Conservation (phyloP, 2,888 invertebrate species). For the Archaeoteleia sp. region DNA sequence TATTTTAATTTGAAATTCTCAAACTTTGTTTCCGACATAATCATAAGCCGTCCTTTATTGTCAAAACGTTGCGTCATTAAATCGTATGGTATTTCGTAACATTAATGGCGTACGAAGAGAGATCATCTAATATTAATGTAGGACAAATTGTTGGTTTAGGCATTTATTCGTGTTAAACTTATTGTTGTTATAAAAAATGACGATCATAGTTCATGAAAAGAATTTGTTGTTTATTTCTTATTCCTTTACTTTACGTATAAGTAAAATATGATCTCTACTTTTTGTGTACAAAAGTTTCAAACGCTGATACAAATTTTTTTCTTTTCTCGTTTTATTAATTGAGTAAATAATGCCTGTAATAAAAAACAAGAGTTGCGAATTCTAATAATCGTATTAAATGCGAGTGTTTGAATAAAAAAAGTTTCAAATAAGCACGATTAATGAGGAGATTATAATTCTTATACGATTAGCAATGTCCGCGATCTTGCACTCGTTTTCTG, state of each 20-base stretch:
- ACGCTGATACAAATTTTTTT: too few relatives aligned
- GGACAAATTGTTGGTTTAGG: conserved; percentile 13
- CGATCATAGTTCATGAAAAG: not conserved
- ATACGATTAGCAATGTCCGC: conserved; percentile 83
- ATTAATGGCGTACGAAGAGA: conserved; percentile 9
- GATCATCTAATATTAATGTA: not conserved
- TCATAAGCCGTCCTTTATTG: too few relatives aligned
- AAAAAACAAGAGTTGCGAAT: too few relatives aligned
- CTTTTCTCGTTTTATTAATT: too few relatives aligned
- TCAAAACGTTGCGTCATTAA: not conserved
- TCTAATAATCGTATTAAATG: too few relatives aligned
- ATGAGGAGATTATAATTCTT: not conserved
- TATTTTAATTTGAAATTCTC: too few relatives aligned
- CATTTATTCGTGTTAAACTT: conserved; percentile 17
- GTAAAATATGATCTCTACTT: too few relatives aligned
- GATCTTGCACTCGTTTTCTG: conserved; percentile 89
- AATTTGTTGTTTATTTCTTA: too few relatives aligned
- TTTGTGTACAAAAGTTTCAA: too few relatives aligned
- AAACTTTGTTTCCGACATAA: too few relatives aligned
- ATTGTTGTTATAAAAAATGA: conserved; percentile 22
- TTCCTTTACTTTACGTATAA: too few relatives aligned
- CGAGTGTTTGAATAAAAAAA: not conserved
- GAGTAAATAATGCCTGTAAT: too few relatives aligned
- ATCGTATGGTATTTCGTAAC: conserved; percentile 7
- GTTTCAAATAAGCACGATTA: conserved; percentile 6